Conservation (phyloP, 2,888 invertebrate genomes). For the Platycnemis pennipes region DNA sequence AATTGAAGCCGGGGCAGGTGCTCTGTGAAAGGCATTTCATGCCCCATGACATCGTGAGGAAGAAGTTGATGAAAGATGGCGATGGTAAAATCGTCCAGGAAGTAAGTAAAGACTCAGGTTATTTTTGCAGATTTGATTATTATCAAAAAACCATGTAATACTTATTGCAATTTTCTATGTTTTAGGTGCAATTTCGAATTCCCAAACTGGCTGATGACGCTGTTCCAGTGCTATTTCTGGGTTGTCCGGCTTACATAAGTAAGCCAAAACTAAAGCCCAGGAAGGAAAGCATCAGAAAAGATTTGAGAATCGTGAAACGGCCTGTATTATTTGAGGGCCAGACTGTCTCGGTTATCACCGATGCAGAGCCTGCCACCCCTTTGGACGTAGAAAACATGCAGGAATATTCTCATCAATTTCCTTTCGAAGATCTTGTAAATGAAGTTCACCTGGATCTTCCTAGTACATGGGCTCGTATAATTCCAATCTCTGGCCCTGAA, state of each 20-base stretch:
- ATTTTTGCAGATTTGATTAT: no score
- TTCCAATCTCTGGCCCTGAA: background rate
- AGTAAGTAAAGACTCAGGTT: background rate
- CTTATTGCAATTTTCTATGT: background rate
- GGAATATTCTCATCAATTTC: background rate
- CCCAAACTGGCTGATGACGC: background rate
- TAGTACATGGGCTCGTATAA: background rate
- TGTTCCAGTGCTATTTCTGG: conserved; percentile 26
- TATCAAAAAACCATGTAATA: background rate
- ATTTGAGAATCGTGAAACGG: background rate
- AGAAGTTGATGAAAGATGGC: background rate
- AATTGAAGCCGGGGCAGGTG: background rate
- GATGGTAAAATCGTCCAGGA: background rate
- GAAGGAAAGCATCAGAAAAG: background rate
- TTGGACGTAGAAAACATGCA: background rate
- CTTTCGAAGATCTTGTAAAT: background rate
- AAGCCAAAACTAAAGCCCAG: background rate
- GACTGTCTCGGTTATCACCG: no score
- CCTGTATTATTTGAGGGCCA: background rate
- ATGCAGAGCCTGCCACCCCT: background rate
- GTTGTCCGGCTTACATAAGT: conserved; percentile 13
- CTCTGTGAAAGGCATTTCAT: background rate
- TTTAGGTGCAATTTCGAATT: background rate
- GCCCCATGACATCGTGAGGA: background rate
- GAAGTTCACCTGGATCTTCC: background rate